Percentiles rank a stretch among this genome's conserved stretches.
Conservation (phyloP, 2,113 vertebrate species). For the Carettochelys insculpta region DNA sequence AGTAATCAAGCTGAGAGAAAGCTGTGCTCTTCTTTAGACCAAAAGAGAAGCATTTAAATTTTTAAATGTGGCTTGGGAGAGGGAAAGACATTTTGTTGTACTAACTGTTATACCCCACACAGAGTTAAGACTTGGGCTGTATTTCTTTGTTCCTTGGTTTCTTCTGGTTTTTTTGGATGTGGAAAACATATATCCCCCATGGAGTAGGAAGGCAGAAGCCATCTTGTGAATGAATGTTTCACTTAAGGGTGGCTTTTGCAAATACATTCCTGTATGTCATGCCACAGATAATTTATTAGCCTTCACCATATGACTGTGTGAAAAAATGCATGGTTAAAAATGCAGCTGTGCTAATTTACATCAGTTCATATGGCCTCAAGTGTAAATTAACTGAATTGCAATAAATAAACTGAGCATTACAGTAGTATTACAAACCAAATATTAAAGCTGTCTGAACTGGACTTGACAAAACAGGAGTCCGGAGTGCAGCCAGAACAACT, state of each 20-base stretch:
- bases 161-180: background rate
- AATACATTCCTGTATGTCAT: background rate
- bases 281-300: background rate
- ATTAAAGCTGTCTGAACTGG: background rate
- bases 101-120: background rate
- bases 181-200: too few species aligned
- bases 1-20: slow-evolving; percentile 36
- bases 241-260: background rate
- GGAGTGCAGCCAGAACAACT: too few species aligned
- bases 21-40: slow-evolving; percentile 13
- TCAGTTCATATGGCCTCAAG: background rate
- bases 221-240: background rate
- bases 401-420: background rate
- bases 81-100: slow-evolving; percentile 44
- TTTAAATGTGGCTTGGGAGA: slow-evolving; percentile 33
- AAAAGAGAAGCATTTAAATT: slow-evolving; percentile 25
- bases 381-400: background rate
- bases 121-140: background rate
- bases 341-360: background rate
- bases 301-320: background rate
- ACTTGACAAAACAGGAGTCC: too few species aligned
- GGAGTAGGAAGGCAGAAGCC: background rate
- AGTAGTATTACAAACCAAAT: background rate
- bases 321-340: background rate
- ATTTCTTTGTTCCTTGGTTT: background rate